Evolutionary conservation across 2,888 invertebrate species (phyloP).

Genomic region (Trissolcus japonicus): DNA sequence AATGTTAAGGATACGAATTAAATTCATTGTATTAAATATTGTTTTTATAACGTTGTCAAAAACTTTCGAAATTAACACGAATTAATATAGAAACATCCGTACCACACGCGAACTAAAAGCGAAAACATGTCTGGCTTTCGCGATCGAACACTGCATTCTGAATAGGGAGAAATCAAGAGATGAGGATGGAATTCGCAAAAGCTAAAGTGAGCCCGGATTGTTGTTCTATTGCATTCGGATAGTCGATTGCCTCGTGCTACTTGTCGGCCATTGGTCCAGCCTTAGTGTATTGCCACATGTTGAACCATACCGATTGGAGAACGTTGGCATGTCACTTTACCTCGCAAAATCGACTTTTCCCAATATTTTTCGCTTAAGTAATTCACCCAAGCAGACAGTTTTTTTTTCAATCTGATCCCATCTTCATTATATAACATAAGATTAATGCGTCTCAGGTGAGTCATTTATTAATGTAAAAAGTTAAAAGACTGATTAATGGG

Average conservation of each 20-base stretch:
- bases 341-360: constrained; percentile 56
- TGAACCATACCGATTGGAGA: constrained; percentile 54
- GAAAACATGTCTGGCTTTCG: constrained; percentile 67
- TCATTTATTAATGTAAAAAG: constrained; percentile 16
- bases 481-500: no score
- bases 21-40: no score
- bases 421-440: constrained; percentile 8
- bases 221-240: constrained; percentile 70
- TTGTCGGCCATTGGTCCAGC: constrained; percentile 73
- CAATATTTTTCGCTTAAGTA: constrained; percentile 45
- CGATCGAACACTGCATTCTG: constrained; percentile 65
- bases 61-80: constrained; percentile 16
- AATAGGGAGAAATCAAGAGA: constrained; percentile 61
- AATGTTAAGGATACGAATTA: no score
- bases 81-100: constrained; percentile 55
- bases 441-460: background rate
- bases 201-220: constrained; percentile 60
- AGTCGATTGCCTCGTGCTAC: constrained; percentile 75
- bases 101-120: constrained; percentile 69
- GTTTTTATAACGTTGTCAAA: background rate
- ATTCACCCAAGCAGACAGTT: constrained; percentile 19
- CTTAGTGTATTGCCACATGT: constrained; percentile 58
- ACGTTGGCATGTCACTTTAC: constrained; percentile 53
- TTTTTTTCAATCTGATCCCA: constrained; percentile 23
- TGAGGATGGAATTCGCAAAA: constrained; percentile 67